A percentile compares a stretch with the other conserved stretches of the same genome.
Conservation (phyloP, 1,140 invertebrate genomes). For the Pseudomyrmex gracilis region DNA sequence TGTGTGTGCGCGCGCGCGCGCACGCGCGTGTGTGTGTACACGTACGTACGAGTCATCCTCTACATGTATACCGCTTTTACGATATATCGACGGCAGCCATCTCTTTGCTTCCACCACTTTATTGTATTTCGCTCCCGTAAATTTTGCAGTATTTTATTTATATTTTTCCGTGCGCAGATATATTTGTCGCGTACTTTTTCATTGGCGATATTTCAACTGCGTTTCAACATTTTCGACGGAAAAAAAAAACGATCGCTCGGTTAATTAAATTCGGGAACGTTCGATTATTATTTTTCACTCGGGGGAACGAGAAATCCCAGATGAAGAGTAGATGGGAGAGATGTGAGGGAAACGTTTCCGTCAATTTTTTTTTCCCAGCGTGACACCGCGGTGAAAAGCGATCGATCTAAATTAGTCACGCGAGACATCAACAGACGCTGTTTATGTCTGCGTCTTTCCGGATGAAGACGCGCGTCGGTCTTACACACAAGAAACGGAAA, state of each 20-base stretch:
- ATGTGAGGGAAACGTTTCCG: not conserved
- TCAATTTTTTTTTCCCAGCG: conserved; percentile 17
- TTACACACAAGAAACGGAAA: conserved; percentile 31
- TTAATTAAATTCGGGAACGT: not conserved
- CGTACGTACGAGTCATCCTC: not conserved
- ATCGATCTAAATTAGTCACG: conserved; percentile 19
- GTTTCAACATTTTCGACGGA: no score
- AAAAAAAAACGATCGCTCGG: not conserved
- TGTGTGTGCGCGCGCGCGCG: no score
- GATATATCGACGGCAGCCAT: not conserved
- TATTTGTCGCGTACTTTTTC: not conserved
- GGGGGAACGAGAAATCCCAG: no score
- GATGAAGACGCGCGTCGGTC: conserved; percentile 35
- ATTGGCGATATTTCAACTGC: not conserved
- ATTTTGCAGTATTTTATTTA: conserved; percentile 23
- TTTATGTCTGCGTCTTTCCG: conserved; percentile 39
- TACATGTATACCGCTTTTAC: conserved; percentile 37
- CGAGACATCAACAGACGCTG: conserved; percentile 52
- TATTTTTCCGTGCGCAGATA: not conserved
- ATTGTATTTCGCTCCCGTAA: conserved; percentile 1
- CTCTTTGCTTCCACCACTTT: conserved; percentile 33
- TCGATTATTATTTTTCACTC: no score
- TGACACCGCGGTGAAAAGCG: conserved; percentile 18
- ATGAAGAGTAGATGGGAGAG: not conserved
- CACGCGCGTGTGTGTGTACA: no score